These are phyloP conservation scores for Octomys mimax DNA, from an alignment of 2,797 vertebrate species.

Conservation along the genomic window DNA sequence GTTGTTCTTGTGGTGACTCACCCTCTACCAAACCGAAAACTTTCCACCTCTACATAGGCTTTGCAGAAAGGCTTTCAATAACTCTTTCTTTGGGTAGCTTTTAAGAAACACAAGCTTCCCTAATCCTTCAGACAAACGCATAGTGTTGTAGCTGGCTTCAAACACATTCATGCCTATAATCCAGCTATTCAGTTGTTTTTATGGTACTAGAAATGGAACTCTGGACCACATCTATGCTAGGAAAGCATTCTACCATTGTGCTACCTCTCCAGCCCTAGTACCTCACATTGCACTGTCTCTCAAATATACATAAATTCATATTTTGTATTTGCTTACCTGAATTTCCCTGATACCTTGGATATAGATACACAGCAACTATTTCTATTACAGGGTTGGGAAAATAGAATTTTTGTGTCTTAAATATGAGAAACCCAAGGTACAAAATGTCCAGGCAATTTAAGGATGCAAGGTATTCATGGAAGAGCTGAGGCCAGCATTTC, in stretches of 20 bases:
- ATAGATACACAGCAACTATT: slow-evolving; percentile 42
- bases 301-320: slow-evolving; percentile 64
- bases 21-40: neutral
- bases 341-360: slow-evolving; percentile 41
- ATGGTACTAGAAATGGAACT: neutral
- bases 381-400: slow-evolving; percentile 59
- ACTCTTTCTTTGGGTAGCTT: slow-evolving; percentile 53
- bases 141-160: slow-evolving; percentile 55
- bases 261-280: neutral
- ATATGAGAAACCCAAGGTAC: slow-evolving; percentile 3
- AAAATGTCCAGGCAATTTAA: slow-evolving; percentile 18
- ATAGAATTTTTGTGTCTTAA: slow-evolving; percentile 49
- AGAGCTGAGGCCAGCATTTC: neutral
- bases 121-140: slow-evolving; percentile 69
- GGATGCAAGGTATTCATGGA: neutral
- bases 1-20: slow-evolving; percentile 11
- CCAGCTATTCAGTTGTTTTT: slow-evolving; percentile 60
- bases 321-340: slow-evolving; percentile 49
- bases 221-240: neutral
- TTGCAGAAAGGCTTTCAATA: slow-evolving; percentile 65
- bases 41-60: slow-evolving; percentile 43
- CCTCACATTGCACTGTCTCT: slow-evolving; percentile 68
- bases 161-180: slow-evolving; percentile 53
- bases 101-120: slow-evolving; percentile 65
- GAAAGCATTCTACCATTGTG: neutral